Base-by-base conservation (phyloP, 2,113 vertebrate species). In the Carollia perspicillata region DNA sequence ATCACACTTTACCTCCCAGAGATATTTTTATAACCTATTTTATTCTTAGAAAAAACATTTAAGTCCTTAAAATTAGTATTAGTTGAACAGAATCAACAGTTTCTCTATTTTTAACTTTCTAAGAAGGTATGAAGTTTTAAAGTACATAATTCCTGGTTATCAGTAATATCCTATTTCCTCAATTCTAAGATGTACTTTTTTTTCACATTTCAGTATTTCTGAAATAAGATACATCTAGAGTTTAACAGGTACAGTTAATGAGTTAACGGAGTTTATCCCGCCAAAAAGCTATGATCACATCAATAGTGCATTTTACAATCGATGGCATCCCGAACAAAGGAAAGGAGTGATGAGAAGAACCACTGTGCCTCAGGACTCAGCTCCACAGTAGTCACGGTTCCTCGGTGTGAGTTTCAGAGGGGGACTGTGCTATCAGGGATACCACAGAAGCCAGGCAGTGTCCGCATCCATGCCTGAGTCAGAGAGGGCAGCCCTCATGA, bases 81-180 rank as follows among this genome's bases (percentile, higher is more conserved):
- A 63, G 74, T 3, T 89, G 66, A 97, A 75, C 37, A 93, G 22
- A 95, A 49, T 88, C n/a, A 49, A 35, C 23, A 84, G 37, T 74
- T n/a, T 51, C 30, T 16, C 40, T 84, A 87, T 63, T 93, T 95
- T 81, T 81, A 95, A 89, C 71, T 93, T 60, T 79, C 58, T 93
- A 80, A 84, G 81, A 84, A 92, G 65, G n/a, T 75, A 84, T 74
- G 6, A 84, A 55, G 22, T 83, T 92, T 91, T 88, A 49, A 88
- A 40, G 51, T 77, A 85, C 30, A 37, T 55, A 66, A 86, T 69
- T 90, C 40, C 58, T 94, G 40, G 95, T 68, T 88, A 71, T 69
- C 66, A 72, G 9, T 72, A 87, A 87, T 55, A 72, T 3, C 66
- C 33, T 74, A 80, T 35, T 47, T 95, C 83, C 53, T 95, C 72